These are phyloP conservation scores for Melangyna quadrimaculata DNA, from an alignment of 2,888 invertebrate genomes.

Conservation along the genomic window DNA sequence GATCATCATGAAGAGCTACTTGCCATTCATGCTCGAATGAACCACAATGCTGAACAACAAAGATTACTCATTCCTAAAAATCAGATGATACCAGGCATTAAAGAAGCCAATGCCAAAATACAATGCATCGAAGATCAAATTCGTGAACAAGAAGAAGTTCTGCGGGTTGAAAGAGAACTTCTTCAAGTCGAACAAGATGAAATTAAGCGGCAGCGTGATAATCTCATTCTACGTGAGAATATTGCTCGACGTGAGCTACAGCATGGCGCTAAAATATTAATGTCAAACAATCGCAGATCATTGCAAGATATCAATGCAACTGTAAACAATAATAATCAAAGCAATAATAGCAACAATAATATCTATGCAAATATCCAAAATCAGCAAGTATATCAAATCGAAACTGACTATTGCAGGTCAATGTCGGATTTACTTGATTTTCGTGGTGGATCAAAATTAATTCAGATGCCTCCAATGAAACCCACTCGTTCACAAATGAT, in stretches of 20 bases:
- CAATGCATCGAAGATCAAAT: slow-evolving; percentile 85
- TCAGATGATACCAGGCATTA: slow-evolving; percentile 81
- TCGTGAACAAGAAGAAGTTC: slow-evolving; percentile 87
- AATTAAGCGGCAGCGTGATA: slow-evolving; percentile 87
- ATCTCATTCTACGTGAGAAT: slow-evolving; percentile 85
- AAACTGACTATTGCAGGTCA: slow-evolving; percentile 83
- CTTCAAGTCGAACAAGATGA: slow-evolving; percentile 90
- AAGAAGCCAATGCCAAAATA: slow-evolving; percentile 82
- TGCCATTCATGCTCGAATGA: slow-evolving; percentile 74
- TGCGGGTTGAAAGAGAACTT: slow-evolving; percentile 90
- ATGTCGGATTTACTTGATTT: slow-evolving; percentile 84
- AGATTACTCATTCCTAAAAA: slow-evolving; percentile 58
- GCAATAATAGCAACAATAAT: slow-evolving; percentile 73
- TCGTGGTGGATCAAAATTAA: slow-evolving; percentile 74
- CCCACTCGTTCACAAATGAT: slow-evolving; percentile 75
- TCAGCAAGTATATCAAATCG: slow-evolving; percentile 79
- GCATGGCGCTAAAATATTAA: slow-evolving; percentile 80
- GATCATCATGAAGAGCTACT: slow-evolving; percentile 84
- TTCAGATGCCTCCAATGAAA: slow-evolving; percentile 76
- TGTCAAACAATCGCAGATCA: slow-evolving; percentile 83
- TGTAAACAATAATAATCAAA: slow-evolving; percentile 73
- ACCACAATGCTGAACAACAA: slow-evolving; percentile 65
- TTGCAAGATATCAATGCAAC: slow-evolving; percentile 84
- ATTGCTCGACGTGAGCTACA: slow-evolving; percentile 83
- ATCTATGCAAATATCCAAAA: slow-evolving; percentile 77